Percentiles rank a stretch among this genome's conserved stretches.
These are phyloP conservation scores for Phymastichus coffea DNA, from an alignment of 1,140 invertebrate species.

Conservation along the genomic window DNA sequence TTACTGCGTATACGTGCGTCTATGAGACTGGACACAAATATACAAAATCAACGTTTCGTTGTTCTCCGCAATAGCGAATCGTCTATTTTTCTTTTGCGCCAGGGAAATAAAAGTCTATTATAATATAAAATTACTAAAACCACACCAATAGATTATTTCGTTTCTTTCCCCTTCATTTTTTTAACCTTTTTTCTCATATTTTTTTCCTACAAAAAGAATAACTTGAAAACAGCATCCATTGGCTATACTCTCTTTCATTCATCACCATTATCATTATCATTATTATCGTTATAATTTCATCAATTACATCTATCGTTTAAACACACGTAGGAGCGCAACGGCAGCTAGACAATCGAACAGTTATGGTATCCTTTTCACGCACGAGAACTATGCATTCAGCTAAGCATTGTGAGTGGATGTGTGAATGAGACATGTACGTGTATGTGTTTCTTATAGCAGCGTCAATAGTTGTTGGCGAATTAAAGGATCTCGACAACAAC, in stretches of 20 bases:
- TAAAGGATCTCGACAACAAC: no score
- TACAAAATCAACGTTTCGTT: constrained; percentile 11
- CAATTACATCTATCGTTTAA: constrained; percentile 17
- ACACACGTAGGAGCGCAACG: constrained; percentile 47
- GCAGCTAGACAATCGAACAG: constrained; percentile 54
- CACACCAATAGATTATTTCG: constrained; percentile 44
- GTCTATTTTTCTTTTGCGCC: constrained; percentile 24
- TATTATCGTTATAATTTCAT: constrained; percentile 17
- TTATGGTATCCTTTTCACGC: constrained; percentile 46
- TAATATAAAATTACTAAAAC: constrained; percentile 53
- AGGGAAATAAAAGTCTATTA: constrained; percentile 45
- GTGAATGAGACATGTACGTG: no score
- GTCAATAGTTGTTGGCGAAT: no score
- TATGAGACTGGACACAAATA: constrained; percentile 13
- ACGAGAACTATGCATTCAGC: constrained; percentile 33
- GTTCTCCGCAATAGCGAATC: background rate
- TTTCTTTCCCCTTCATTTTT: constrained; percentile 11
- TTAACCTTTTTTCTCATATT: constrained; percentile 9
- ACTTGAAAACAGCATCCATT: constrained; percentile 23
- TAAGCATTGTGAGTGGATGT: constrained; percentile 30
- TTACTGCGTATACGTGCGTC: no score
- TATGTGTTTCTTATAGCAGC: constrained; percentile 24
- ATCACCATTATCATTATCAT: constrained; percentile 3
- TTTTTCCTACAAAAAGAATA: no score
- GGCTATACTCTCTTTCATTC: background rate